These are phyloP conservation scores for Muntiacus muntjak DNA, from an alignment of 2,113 vertebrate species.

Conservation along the genomic window DNA sequence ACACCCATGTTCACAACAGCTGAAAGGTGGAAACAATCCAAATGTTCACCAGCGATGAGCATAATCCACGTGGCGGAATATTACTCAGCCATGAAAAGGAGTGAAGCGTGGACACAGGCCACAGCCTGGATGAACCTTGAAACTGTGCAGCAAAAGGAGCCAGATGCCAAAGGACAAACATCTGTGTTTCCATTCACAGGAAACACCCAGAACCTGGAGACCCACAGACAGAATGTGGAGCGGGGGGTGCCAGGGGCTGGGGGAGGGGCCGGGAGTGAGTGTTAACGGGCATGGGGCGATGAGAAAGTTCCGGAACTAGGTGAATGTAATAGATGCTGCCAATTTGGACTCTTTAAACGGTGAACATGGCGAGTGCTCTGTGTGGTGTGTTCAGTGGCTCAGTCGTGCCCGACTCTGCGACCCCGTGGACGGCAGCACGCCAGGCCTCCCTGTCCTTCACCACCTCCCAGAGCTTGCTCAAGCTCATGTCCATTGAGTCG, in stretches of 20 bases:
- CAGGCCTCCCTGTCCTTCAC: background rate
- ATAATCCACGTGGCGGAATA: background rate
- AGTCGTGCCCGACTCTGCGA: background rate
- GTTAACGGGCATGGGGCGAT: rapidly evolving
- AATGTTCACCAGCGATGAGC: background rate
- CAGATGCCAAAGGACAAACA: rapidly evolving
- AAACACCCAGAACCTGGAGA: background rate
- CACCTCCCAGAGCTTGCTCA: background rate
- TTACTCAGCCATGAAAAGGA: background rate
- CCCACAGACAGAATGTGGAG: background rate
- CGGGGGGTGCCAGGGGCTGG: rapidly evolving
- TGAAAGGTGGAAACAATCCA: background rate
- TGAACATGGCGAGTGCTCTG: rapidly evolving
- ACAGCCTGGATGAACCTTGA: no score
- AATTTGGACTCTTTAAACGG: background rate
- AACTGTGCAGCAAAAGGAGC: background rate
- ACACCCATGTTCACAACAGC: rapidly evolving
- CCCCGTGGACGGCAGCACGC: background rate
- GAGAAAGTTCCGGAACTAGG: background rate
- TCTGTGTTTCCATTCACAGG: rapidly evolving
- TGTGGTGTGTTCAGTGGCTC: background rate
- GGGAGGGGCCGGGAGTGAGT: background rate
- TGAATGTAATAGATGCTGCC: no score
- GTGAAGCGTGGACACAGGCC: rapidly evolving
- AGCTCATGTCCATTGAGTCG: background rate